These are phyloP conservation scores for Uloborus plumipes DNA, from an alignment of 2,888 invertebrate species.

Conservation along the genomic window DNA sequence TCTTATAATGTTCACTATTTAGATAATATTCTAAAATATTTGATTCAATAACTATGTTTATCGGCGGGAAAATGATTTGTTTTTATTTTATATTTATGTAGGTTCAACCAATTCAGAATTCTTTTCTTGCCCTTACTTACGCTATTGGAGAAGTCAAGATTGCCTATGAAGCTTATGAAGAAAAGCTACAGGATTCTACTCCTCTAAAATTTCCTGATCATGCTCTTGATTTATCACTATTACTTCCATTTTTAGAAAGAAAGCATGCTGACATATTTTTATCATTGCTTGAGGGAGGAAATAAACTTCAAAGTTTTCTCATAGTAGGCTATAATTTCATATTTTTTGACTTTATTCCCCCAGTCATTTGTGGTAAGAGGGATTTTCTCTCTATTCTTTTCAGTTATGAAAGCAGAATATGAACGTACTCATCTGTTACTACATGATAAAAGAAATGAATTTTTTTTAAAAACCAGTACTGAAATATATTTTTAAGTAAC, in stretches of 20 bases:
- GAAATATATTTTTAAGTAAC: too few relatives aligned
- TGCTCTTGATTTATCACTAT: conserved; percentile 28
- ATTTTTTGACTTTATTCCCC: too few relatives aligned
- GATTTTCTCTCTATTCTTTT: too few relatives aligned
- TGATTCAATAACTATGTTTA: too few relatives aligned
- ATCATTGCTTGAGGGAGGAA: conserved; percentile 11
- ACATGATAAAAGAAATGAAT: too few relatives aligned
- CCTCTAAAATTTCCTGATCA: conserved; percentile 11
- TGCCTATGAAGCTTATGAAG: neutral
- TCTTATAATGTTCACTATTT: too few relatives aligned
- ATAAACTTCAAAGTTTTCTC: conserved; percentile 33
- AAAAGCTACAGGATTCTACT: neutral
- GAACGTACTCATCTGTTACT: too few relatives aligned
- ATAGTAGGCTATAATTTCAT: conserved; percentile 27
- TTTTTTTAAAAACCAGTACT: too few relatives aligned
- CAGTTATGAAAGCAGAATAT: too few relatives aligned
- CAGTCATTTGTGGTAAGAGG: too few relatives aligned
- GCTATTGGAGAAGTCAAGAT: conserved; percentile 48
- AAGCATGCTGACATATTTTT: conserved; percentile 12
- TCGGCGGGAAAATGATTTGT: too few relatives aligned
- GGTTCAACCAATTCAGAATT: conserved; percentile 13
- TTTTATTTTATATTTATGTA: conserved; percentile 15
- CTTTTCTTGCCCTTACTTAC: conserved; percentile 33
- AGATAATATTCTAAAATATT: too few relatives aligned
- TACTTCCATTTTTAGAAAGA: conserved; percentile 21